Conservation (phyloP, 2,113 vertebrate species). For the Emydura subglobosa region DNA sequence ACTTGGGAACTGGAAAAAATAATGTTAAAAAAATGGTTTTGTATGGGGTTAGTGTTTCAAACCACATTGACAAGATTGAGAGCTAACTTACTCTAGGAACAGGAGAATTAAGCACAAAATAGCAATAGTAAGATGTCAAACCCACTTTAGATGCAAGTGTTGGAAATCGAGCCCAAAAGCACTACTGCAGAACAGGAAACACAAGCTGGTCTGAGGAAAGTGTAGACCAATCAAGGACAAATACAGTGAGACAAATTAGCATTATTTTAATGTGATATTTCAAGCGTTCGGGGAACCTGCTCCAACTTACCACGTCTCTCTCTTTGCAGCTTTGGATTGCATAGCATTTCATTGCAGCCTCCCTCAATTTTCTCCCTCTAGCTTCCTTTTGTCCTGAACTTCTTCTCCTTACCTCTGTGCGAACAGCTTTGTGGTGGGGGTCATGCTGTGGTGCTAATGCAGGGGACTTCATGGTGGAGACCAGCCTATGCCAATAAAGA, state of each 20-base stretch:
- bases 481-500: not conserved
- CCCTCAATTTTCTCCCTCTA: not conserved
- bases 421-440: not conserved
- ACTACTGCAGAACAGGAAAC: not conserved
- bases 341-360: constrained; percentile 20
- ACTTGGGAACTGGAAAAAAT: too few species aligned
- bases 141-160: not conserved
- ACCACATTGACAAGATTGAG: not conserved
- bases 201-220: not conserved
- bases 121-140: not conserved
- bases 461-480: not conserved
- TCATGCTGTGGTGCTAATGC: not conserved
- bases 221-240: not conserved
- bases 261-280: not conserved
- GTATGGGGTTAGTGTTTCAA: not conserved
- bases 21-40: not conserved
- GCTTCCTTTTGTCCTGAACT: not conserved
- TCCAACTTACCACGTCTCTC: not conserved
- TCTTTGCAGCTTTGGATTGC: constrained; percentile 5
- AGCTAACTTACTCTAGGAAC: not conserved
- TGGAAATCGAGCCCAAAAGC: not conserved
- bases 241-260: not conserved
- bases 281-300: not conserved
- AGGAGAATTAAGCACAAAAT: not conserved
- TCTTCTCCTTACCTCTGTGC: not conserved